Evolutionary conservation across 2,888 invertebrate genomes (phyloP).

Genomic region (Leptinotarsa rubiginosa): DNA sequence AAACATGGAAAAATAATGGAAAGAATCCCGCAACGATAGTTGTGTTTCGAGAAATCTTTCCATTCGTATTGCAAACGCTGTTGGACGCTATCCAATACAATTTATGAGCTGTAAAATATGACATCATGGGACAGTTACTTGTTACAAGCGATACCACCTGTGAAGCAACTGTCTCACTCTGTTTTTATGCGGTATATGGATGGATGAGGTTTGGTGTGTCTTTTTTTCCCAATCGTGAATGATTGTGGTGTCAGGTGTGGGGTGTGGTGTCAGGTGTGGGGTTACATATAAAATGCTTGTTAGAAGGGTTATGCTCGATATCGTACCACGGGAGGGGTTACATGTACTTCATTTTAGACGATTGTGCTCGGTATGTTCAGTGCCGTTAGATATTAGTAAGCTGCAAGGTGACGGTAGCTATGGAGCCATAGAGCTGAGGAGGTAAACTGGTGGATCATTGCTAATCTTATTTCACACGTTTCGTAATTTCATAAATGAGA

Average conservation of each 20-base stretch:
- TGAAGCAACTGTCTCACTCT: neutral
- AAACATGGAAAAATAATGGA: neutral
- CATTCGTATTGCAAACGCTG: neutral
- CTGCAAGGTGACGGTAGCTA: too few relatives aligned
- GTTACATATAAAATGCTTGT: too few relatives aligned
- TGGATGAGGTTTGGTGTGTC: neutral
- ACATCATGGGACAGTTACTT: neutral
- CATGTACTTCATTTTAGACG: neutral
- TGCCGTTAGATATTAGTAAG: neutral
- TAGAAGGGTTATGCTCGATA: too few relatives aligned
- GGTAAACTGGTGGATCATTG: neutral
- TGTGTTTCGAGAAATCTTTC: neutral
- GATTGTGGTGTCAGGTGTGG: neutral
- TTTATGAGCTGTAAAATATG: neutral
- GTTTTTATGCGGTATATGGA: neutral
- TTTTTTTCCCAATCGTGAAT: neutral
- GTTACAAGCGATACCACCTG: neutral
- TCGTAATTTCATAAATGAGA: neutral
- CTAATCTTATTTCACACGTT: neutral
- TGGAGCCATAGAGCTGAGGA: too few relatives aligned
- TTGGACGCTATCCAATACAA: constrained; percentile 5
- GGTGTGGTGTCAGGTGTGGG: neutral
- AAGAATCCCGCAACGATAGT: neutral
- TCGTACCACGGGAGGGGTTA: too few relatives aligned
- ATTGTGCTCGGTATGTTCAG: neutral